Base-by-base conservation (phyloP, 1,140 invertebrate species). In the Bicyclus anynana region DNA sequence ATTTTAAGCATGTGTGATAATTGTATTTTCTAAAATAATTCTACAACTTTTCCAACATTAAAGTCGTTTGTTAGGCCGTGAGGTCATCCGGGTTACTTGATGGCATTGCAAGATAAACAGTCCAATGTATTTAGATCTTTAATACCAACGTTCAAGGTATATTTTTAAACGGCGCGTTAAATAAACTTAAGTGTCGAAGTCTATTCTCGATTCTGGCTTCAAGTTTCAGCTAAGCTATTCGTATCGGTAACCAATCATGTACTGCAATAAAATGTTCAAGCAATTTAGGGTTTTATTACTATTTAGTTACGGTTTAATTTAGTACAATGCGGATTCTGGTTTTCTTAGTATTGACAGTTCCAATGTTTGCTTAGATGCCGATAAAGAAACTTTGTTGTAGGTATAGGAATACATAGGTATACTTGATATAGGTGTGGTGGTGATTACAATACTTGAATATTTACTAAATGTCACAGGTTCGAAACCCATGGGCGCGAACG, bases 81-180 rank as follows among this genome's bases (percentile, higher is more conserved):
- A 33, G 29, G 29, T 33, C 29, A 33, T 33, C 29, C 29, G 29
- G 10, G 29, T 33, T 33, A 12, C 29, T 33, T 12, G 29, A 33
- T 33, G 29, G 29, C 29, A 33, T 33, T 44, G 40, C 40, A n/a
- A 5, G 10, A 5, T 9, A 18, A 37, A 47, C 53, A 42, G 40
- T 29, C n/a, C 38, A 53, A 10, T 38, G 37, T 17, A 53, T 53
- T 40, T 26, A 27, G 51, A 53, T 53, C 27, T 29, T 53, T 53
- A 53, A 14, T 38, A 27, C 38, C 51, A 38, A 27, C 12, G 42
- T 14, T 26, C 44, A 42, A 17, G 16, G 21, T 38, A 17, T 14
- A 53, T 53, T 53, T 18, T 40, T 5, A 37, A 5, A 5, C 29
- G 51, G n/a, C 14, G 12, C 13, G 6, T 20, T 18, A 44, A 44